Evolutionary conservation across 2,888 invertebrate genomes (phyloP), one percentile per base, ranked within the genome.

Genomic region (Eueremaeus valkanovi): DNA sequence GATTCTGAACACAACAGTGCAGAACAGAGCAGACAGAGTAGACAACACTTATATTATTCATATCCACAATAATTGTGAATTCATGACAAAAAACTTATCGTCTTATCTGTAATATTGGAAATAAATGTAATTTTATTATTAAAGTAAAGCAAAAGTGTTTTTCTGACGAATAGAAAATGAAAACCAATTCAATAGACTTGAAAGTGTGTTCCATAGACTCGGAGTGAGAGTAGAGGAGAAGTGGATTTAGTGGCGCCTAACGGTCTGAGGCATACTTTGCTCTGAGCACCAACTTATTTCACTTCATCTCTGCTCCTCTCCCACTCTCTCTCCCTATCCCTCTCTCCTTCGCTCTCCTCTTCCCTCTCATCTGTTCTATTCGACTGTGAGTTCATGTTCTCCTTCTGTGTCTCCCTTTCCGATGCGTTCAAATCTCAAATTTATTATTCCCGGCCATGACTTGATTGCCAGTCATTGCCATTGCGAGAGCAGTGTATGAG

Each of bases 351-450:
- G 6, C 42, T 40, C 72, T 42, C 72, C 21, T n/a, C n/a, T 6
- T 72, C 72, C 21, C 18, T 33, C 11, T 68, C 11, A 11, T 33
- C 18, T 11, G 24, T 33, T 29, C 18, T 18, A 11, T 24, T 33
- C 70, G 13, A n/a, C n/a, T n/a, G n/a, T n/a, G n/a, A n/a, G n/a
- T 29, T 68, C 68, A 3, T 21, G 31, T 24, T 68, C 73, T 72
- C 73, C 45, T 72, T 29, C 40, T 72, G 21, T 68, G 45, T 72
- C 73, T 42, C 51, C 45, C 73, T 51, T 72, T 51, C 29, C 51
- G 13, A 36, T 58, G 49, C 58, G 27, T 58, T 58, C 58, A 58
- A 29, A 58, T 58, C 58, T 58, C 27, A 58, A 58, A 58, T 58
- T 58, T 58, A 58, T 58, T 58, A 49, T 49, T 49, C 49, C 58